Percentiles rank a stretch among this genome's conserved stretches.
Conservation (phyloP, 2,113 vertebrate genomes). For the Dipodomys spectabilis region DNA sequence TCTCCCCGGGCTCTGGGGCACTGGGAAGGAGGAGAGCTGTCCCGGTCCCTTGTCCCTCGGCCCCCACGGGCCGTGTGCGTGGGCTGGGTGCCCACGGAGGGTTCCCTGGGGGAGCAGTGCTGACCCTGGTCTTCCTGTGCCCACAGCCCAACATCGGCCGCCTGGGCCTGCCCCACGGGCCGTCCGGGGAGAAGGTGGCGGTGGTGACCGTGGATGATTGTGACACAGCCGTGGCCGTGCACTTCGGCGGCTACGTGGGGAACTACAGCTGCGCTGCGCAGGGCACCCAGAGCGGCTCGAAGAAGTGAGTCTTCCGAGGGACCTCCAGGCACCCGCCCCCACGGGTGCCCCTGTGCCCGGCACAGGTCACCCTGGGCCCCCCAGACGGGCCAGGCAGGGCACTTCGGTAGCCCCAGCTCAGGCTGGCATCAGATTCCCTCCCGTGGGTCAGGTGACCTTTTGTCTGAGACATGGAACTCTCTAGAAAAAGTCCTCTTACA, state of each 20-base stretch:
- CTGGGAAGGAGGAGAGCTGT: too few relatives aligned
- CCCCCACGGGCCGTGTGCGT: rapidly evolving
- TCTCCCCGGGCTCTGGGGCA: too few relatives aligned
- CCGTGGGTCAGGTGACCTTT: too few relatives aligned
- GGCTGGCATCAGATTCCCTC: background rate
- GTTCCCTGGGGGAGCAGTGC: background rate
- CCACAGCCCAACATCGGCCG: conserved; percentile 95
- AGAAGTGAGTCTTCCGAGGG: conserved; percentile 90
- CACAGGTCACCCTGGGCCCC: background rate
- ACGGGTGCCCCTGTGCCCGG: too few relatives aligned
- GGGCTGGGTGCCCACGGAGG: background rate
- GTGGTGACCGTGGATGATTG: conserved; percentile 97
- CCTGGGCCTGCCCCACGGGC: conserved; percentile 95
- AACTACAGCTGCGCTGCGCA: conserved; percentile 98
- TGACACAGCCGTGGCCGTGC: conserved; percentile 95
- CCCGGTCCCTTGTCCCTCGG: rapidly evolving
- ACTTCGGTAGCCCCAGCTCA: rapidly evolving
- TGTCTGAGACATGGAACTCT: background rate
- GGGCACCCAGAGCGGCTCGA: conserved; percentile 96
- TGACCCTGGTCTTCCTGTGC: background rate
- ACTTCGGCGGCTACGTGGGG: conserved; percentile 92
- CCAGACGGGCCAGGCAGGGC: background rate
- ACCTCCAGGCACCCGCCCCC: too few relatives aligned
- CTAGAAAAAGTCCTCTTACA: background rate
- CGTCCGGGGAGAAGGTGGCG: conserved; percentile 96